These are phyloP conservation scores for Aphelenchoides bicaudatus DNA, from an alignment of 2,888 invertebrate species.

Conservation along the genomic window DNA sequence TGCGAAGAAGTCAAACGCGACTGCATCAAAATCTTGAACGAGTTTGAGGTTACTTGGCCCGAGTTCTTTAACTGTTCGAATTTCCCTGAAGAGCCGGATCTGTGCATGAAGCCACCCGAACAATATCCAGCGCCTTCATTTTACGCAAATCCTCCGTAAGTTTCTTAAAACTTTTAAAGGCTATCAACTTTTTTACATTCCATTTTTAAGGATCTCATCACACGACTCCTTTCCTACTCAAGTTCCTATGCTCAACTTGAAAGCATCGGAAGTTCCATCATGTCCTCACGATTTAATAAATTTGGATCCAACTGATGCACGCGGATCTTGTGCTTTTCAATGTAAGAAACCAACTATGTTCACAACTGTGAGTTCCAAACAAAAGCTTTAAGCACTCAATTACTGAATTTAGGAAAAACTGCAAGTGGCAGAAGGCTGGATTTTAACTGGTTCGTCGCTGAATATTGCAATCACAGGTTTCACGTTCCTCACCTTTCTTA, in stretches of 20 bases:
- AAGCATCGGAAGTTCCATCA: constrained; percentile 23
- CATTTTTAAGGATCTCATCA: too few species aligned
- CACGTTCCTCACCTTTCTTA: constrained; percentile 75
- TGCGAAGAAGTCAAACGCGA: constrained; percentile 71
- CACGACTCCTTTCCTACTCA: too few species aligned
- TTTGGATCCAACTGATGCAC: constrained; percentile 48
- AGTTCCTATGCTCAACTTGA: not conserved
- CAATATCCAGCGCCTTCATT: not conserved
- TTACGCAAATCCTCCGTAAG: not conserved
- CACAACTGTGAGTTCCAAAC: constrained; percentile 25
- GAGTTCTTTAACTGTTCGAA: constrained; percentile 74
- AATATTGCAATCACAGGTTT: constrained; percentile 87
- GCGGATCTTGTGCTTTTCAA: constrained; percentile 47
- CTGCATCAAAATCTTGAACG: constrained; percentile 71
- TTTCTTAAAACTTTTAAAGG: not conserved
- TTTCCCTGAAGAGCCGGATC: constrained; percentile 71
- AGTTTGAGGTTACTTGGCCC: constrained; percentile 71
- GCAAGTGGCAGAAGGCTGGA: constrained; percentile 70
- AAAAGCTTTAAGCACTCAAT: not conserved
- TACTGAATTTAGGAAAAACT: constrained; percentile 27
- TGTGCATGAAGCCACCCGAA: constrained; percentile 71
- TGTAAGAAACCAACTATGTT: constrained; percentile 53
- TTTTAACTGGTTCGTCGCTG: constrained; percentile 84
- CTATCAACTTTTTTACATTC: not conserved
- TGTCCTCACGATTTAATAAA: constrained; percentile 53